A percentile compares a stretch with the other conserved stretches of the same genome.
Evolutionary conservation across 37 sponge, comb jelly and placozoan genomes (phyloP).

Genomic region (Aplysina aerophoba): DNA sequence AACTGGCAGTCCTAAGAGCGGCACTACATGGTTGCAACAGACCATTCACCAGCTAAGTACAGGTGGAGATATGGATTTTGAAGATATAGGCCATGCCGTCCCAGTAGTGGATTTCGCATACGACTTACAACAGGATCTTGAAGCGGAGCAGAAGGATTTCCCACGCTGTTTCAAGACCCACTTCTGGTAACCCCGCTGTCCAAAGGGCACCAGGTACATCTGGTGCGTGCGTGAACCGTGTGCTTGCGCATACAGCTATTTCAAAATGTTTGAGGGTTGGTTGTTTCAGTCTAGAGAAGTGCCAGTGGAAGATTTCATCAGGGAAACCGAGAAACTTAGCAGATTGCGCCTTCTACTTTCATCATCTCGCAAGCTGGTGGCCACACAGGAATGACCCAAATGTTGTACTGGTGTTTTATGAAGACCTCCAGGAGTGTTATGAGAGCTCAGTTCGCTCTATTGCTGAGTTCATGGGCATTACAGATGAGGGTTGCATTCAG

Average conservation of each 20-base stretch:
- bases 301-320: too few species aligned
- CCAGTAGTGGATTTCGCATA: too few species aligned
- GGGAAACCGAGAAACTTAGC: too few species aligned
- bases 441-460: slow-evolving; percentile 17
- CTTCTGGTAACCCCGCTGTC: background rate
- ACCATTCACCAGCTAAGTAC: too few species aligned
- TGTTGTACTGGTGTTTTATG: slow-evolving; percentile 46
- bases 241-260: too few species aligned
- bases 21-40: too few species aligned
- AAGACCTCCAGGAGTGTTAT: slow-evolving; percentile 42
- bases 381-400: slow-evolving; percentile 34
- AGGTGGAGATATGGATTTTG: too few species aligned
- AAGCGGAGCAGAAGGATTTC: background rate
- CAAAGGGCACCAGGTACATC: background rate
- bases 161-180: slow-evolving; percentile 31
- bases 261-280: too few species aligned
- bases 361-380: slow-evolving; percentile 37
- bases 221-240: background rate
- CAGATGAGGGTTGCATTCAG: background rate
- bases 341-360: background rate
- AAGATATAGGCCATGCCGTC: too few species aligned
- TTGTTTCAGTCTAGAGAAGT: too few species aligned
- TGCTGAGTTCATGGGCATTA: slow-evolving; percentile 41
- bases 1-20: background rate
- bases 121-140: too few species aligned